These are phyloP conservation scores for Philaethria dido DNA, from an alignment of 2,888 invertebrate genomes.

Conservation along the genomic window DNA sequence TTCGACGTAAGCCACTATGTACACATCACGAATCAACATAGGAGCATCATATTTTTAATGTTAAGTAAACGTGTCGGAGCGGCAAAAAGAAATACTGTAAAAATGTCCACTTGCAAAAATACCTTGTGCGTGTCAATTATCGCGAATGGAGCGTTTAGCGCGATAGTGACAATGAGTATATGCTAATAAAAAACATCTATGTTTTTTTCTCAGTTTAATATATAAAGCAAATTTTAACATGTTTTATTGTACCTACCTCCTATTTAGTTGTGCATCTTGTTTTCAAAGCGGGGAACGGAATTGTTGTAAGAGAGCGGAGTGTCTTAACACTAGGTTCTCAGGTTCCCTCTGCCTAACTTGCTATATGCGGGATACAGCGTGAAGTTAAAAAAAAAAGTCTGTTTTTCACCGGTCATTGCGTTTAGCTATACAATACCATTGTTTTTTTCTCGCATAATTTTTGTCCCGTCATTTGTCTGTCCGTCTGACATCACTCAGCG, in stretches of 20 bases:
- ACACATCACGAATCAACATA: constrained; percentile 35
- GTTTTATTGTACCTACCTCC: constrained; percentile 46
- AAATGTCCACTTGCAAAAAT: constrained; percentile 46
- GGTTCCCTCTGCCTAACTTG: too few relatives aligned
- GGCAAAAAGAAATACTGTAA: constrained; percentile 36
- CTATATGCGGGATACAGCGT: too few relatives aligned
- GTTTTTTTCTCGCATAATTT: constrained; percentile 61
- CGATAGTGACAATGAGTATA: constrained; percentile 70
- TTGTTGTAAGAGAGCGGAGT: too few relatives aligned
- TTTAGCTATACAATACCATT: constrained; percentile 61
- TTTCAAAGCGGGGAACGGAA: too few relatives aligned
- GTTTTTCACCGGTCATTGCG: constrained; percentile 58
- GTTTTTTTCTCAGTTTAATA: constrained; percentile 55
- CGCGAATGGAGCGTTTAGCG: constrained; percentile 67
- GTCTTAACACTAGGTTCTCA: too few relatives aligned
- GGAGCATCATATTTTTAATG: constrained; percentile 36
- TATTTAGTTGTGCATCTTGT: constrained; percentile 58
- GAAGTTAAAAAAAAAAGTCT: too few relatives aligned
- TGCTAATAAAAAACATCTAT: constrained; percentile 61
- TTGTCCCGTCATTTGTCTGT: constrained; percentile 66
- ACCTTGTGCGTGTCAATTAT: constrained; percentile 69
- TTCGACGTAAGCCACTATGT: constrained; percentile 28
- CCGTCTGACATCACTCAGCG: constrained; percentile 72
- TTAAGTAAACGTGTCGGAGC: constrained; percentile 40
- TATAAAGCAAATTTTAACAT: constrained; percentile 50